Conservation (phyloP, 2,888 invertebrate species). For the Cosmia trapezina region DNA sequence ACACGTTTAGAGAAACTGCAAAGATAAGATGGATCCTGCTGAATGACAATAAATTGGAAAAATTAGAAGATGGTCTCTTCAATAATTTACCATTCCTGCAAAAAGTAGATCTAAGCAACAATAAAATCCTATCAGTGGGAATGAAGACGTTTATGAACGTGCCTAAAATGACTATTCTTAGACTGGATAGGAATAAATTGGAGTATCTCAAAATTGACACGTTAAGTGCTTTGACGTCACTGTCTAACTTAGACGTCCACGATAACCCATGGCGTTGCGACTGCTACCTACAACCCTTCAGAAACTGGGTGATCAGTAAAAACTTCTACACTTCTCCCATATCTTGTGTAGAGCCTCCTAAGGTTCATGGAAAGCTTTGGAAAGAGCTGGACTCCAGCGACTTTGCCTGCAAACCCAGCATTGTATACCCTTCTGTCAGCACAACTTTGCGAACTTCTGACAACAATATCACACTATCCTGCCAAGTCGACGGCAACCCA, state of each 20-base stretch:
- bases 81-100: constrained; percentile 93
- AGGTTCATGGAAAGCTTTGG: constrained; percentile 93
- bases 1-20: constrained; percentile 93
- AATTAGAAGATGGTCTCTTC: constrained; percentile 94
- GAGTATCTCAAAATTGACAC: constrained; percentile 92
- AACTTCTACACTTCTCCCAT: constrained; percentile 94
- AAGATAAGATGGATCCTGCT: constrained; percentile 93
- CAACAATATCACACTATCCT: constrained; percentile 93
- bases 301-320: constrained; percentile 93
- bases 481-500: constrained; percentile 94
- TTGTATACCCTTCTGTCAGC: constrained; percentile 91
- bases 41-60: constrained; percentile 94
- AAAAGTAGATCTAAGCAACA: constrained; percentile 94
- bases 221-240: constrained; percentile 91
- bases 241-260: constrained; percentile 94
- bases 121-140: constrained; percentile 93
- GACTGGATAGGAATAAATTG: constrained; percentile 94
- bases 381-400: constrained; percentile 92
- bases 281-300: constrained; percentile 94
- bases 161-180: constrained; percentile 92
- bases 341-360: constrained; percentile 93
- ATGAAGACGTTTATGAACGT: constrained; percentile 93
- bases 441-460: constrained; percentile 91
- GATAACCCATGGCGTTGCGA: constrained; percentile 97
- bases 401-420: constrained; percentile 95